Base-by-base conservation (phyloP, 2,797 vertebrate species). In the Harpagifer antarcticus region DNA sequence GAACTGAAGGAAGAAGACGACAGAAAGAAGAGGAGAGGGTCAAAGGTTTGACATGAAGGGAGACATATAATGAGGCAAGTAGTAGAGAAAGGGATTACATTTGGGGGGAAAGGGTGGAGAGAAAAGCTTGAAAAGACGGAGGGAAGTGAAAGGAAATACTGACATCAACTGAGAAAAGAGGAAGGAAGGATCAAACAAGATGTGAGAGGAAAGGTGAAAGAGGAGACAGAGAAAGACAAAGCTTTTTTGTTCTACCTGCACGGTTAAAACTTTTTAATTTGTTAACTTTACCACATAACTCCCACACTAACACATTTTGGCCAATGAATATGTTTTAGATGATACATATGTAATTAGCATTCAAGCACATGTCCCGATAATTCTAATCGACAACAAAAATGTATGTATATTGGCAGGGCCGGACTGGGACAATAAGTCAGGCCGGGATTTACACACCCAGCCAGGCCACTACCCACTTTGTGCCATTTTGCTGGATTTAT, bases 31-130 rank as follows among this genome's bases (percentile, higher is more conserved):
- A 33, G 27, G 54, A 56, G 59, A 64, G 52, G 55, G 33, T 56
- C 42, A 70, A 66, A 56, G 45, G 58, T 73, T 82, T 77, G 49
- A 74, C 52, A 27, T 49, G 4, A 67, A 68, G 60, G 27, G 17
- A 13, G 48, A 61, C 5, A 19, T 4, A 58, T 65, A 43, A 61
- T 31, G 9, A 66, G 68, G 45, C n/a, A 55, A 33, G 23, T 27
- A 13, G 37, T 19, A 40, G n/a, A 58, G 20, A 40, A 40, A 53
- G 54, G 19, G 42, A 71, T 37, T 37, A 37, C 6, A 37, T 37
- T 37, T 27, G 27, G 13, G 12, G 74, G 19, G n/a, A 20, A 49
- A 9, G 14, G 40, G 47, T 43, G 37, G n/a, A 50, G 58, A 42
- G 43, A 45, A 33, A 37, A 23, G 53, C 16, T 16, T 33, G 17